A percentile compares a stretch with the other conserved stretches of the same genome.
phyloP scores from a whole-genome alignment of 2,113 vertebrate genomes.

The Prunella fulvescens region DNA sequence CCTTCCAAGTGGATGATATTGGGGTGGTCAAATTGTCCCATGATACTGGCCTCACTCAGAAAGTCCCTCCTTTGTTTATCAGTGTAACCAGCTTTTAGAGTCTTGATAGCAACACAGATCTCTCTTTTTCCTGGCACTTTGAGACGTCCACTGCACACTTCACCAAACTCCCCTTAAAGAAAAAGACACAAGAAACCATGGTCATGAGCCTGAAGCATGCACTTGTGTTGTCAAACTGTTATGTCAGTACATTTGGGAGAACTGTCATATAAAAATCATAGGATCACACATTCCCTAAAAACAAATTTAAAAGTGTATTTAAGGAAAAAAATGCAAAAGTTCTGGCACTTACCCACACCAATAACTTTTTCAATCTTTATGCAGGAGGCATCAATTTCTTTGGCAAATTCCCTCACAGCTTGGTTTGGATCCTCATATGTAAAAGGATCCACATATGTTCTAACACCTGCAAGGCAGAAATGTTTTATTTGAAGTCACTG shows the following conservation, averaged over 20 bases:
- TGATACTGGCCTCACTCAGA: conserved; percentile 96
- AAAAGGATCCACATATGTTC: conserved; percentile 97
- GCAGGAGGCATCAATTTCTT: conserved; percentile 97
- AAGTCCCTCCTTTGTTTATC: conserved; percentile 97
- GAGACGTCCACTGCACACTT: conserved; percentile 95
- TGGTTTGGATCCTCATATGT: conserved; percentile 99
- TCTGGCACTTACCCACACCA: conserved; percentile 87
- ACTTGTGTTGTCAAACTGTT: not conserved
- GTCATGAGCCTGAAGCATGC: not conserved
- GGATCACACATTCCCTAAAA: not conserved
- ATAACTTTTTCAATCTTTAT: conserved; percentile 99
- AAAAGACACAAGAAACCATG: not conserved
- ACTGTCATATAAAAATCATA: not conserved
- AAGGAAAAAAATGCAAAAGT: not conserved
- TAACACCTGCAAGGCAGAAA: conserved; percentile 83
- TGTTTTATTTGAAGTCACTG: conserved; percentile 32
- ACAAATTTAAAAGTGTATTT: not conserved
- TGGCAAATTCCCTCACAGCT: conserved; percentile 96
- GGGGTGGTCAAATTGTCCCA: conserved; percentile 98
- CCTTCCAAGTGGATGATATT: conserved; percentile 98
- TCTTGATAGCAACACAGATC: conserved; percentile 98
- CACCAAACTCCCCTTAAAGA: conserved; percentile 89
- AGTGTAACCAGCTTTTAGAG: conserved; percentile 94
- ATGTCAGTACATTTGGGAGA: not conserved
- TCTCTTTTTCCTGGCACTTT: conserved; percentile 96